Base-by-base conservation (phyloP, 2,888 invertebrate genomes). In the Abscondita cerata region DNA sequence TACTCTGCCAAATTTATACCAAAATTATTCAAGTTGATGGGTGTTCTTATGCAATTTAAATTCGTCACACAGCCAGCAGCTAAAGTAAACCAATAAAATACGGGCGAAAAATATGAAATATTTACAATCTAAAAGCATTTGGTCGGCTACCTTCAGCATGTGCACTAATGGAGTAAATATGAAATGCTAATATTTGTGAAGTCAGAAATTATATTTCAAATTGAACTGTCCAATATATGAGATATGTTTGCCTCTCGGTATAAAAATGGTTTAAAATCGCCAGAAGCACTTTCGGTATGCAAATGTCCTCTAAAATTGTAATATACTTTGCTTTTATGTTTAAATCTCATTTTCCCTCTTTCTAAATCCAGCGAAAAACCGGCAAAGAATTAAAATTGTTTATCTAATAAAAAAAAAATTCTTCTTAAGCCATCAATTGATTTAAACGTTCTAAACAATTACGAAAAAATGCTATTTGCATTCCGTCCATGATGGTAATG, bases 101-200 rank as follows among this genome's bases (percentile, higher is more conserved):
- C 68, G 62, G 60, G 64, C 68, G 72, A 74, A 75, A 75, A 76
- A 75, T 73, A 73, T 75, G 75, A 76, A 76, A 76, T 73, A 75
- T 76, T 73, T 72, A 74, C 72, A 64, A 64, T 65, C 71, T 70
- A 72, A 73, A 73, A 70, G 69, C 70, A 68, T 70, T 70, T 73
- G 76, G 72, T 69, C 70, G 68, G 66, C 65, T 68, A 69, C 68
- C 68, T 70, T 70, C 70, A 71, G 70, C 73, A 73, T 76, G 77
- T 77, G 78, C 76, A 72, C 74, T 78, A 78, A 78, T 76, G 75
- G 76, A 73, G 78, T 77, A 77, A 78, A 79, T 78, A 78, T 78
- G 78, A 79, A 77, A 77, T 78, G 79, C 78, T 78, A 79, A 79
- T 79, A 77, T 79, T 79, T 78, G 76, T 71, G 72, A 75, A 78